Evolutionary conservation across 2,797 vertebrate species (phyloP), one percentile per base, ranked within the genome.

Genomic region (Tarsius wallacei): DNA sequence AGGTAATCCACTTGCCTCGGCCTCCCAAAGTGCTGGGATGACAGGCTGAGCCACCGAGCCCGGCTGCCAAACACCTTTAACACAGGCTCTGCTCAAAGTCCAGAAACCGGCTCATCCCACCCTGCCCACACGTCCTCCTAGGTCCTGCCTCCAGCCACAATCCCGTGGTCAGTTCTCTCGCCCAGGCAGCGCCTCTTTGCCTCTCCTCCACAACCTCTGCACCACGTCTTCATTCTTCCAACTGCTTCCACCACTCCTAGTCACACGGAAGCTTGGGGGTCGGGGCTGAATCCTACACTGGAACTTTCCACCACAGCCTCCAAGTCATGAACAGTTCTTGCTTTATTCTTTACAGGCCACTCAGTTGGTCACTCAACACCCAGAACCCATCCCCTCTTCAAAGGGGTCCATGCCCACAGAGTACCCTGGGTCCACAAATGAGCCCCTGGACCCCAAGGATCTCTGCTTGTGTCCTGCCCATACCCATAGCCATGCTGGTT

Each of bases 121-220:
- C 36, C 64, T 31, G 0, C 22, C 36, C 73, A 70, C 0, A 0
- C 0, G 7, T 42, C 51, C 36, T 21, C 63, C 22, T 3, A 7
- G 12, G n/a, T 12, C 49, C 90, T 64, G 31, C 42, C 33, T 68
- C 47, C 8, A 1, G 31, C 12, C 3, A 0, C 1, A 3, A 16
- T n/a, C 33, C 6, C 57, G 0, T 0, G 5, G 16, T 31, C 51
- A 21, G 24, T 68, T 53, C 24, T 59, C 63, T 22, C 1, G 0
- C 28, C 61, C 33, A 16, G 5, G 7, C 42, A 42, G 42, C 42
- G 7, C 42, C 42, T 5, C 28, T 22, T 14, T 3, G 31, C 31
- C 11, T 51, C 42, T 42, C 78, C 55, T 16, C 28, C 26, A 31
- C n/a, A 47, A 2, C 31, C 53, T 26, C 59, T 15, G n/a, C 6